Base-by-base conservation (phyloP, 2,113 vertebrate species). In the Cottus gobio region DNA sequence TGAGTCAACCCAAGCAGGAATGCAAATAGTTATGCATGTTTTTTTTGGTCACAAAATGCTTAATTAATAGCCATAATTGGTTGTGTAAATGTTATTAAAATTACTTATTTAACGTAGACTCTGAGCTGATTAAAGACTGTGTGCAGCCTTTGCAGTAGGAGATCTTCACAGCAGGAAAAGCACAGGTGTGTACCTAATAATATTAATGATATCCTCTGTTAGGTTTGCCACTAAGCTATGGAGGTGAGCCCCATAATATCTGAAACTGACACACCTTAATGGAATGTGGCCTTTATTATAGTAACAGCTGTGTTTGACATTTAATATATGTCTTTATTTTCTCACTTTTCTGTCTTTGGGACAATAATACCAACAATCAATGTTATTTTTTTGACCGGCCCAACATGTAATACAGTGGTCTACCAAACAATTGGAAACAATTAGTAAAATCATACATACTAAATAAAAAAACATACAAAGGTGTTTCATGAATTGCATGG, bases 21-120 rank as follows among this genome's bases (percentile, higher is more conserved):
- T 82, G 61, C 48, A 26, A n/a, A 58, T 52, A 44, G 71, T 60
- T 79, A 82, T 79, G 60, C 30, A 24, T 46, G 18, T 26, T 61
- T 80, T 34, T 31, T 34, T 34, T 34, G 5, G 28, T 3, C 37
- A 75, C 24, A 50, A 65, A 75, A 69, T 65, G 26, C 20, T 26
- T 11, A 70, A 52, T 65, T 3, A 58, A 65, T 31, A 62, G 20
- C 5, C n/a, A 52, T 63, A 36, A 56, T 42, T 30, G 3, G 18
- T 50, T 7, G 48, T 48, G 7, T 50, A 20, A 50, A 22, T 20
- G 3, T 42, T 36, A 31, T 30, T 83, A 20, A 22, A 50, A 22
- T 7, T 8, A 50, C 8, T 22, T 50, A 22, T 22, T 50, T 50
- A 50, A 50, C 7, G 7, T 50, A 50, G 20, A 50, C 20, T 46